Evolutionary conservation across 2,797 vertebrate genomes (phyloP), one percentile per base, ranked within the genome.

Genomic region (Amphiprion clarkii): DNA sequence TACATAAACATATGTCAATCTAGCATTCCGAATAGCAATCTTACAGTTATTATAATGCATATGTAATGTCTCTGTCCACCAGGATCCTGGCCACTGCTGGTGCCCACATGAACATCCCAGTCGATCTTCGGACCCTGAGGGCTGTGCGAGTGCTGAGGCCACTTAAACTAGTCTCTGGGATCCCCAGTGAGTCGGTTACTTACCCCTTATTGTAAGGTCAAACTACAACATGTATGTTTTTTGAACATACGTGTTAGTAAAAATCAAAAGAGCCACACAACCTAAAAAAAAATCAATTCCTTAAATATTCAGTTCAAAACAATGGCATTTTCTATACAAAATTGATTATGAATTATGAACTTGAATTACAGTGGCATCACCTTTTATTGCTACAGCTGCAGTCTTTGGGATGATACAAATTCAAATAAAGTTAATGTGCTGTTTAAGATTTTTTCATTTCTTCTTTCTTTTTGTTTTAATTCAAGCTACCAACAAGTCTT

Each of bases 81-180:
- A 99, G 98, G 89, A 99, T 99, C 89, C 89, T 99, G 42, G 98
- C 98, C 81, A 99, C 97, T 0, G 97, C 98, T 0, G 98, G 97
- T 53, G 97, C 98, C 5, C 97, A 99, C 92, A 99, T 99, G 96
- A 99, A 99, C 94, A 99, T 98, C 63, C 98, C 98, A 0, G 97
- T 99, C 67, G 98, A 99, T 91, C 95, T 99, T 83, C 95, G 98
- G 87, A 99, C 98, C 0, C 95, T 99, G 87, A 95, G 98, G 69
- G 98, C 98, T 0, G 98, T 99, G 65, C 96, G 98, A 1, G 98
- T 99, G 73, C 95, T 99, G 84, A 93, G 98, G 74, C 98, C 98
- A 6, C 96, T 99, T 83, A 99, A 99, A 91, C 98, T 99, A 0
- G 98, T 99, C 86, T 99, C 98, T 0, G 98, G 98, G 84, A 99